Base-by-base conservation (phyloP, 1,140 invertebrate genomes). In the Lordiphosa clarofinis region DNA sequence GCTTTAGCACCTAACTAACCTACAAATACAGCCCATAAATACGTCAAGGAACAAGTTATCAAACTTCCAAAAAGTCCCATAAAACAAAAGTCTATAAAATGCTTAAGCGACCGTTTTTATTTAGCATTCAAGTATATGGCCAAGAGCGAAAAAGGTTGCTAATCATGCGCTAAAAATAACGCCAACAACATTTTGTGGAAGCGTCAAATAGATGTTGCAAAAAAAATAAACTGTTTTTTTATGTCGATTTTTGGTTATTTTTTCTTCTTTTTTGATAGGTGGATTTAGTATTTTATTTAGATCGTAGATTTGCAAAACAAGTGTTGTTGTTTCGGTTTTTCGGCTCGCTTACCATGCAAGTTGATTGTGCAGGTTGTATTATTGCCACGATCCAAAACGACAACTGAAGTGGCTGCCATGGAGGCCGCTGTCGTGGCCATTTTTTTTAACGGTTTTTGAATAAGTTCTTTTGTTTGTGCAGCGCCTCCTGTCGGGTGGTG, bases 301-400 rank as follows among this genome's bases (percentile, higher is more conserved):
- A n/a, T n/a, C n/a, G n/a, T n/a, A n/a, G n/a, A n/a, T n/a, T n/a
- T n/a, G n/a, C n/a, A n/a, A n/a, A 84, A 84, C 86, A 86, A 74
- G 55, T 54, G 24, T 48, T 63, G 61, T 50, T 31, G 52, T 38
- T 42, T 36, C 37, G 40, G 36, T 56, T 9, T 39, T 37, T 11
- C 11, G 44, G 11, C 36, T 68, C 37, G 75, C 93, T 94, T 92
- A 96, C 95, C 95, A 91, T 97, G 96, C 91, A 97, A 92, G 92
- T 97, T 97, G 89, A 97, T 95, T 84, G 96, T 97, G 91, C 95
- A 96, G 89, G 96, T 97, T 89, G 96, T 97, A 92, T 97, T 97
- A 91, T 97, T 97, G 89, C 96, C 96, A 90, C 96, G 94, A 91
- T 97, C 96, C 87, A 97, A 92, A 87, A 96, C 94, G 89, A 97